phyloP scores from a whole-genome alignment of 1,140 invertebrate genomes.

The Drosophila saltans region DNA sequence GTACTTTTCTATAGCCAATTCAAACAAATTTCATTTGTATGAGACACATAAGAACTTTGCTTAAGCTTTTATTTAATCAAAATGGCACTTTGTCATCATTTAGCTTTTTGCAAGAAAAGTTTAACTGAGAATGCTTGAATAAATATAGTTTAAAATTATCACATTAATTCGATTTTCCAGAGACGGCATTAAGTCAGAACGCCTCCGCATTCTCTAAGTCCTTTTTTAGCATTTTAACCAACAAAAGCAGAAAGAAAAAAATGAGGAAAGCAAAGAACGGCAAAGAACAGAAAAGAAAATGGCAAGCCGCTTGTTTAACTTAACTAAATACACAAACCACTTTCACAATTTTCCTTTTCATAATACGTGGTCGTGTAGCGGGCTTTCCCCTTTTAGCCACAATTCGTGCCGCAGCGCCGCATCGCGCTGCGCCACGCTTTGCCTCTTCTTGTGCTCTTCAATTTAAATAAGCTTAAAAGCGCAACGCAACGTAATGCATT shows the following conservation, averaged over 20 bases:
- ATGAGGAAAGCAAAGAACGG: slow-evolving; percentile 1
- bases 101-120: too few species aligned
- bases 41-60: too few species aligned
- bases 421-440: neutral
- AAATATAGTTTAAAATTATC: neutral
- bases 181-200: slow-evolving; percentile 11
- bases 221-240: neutral
- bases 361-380: neutral
- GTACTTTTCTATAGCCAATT: too few species aligned
- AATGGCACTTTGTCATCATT: too few species aligned
- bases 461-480: slow-evolving; percentile 70
- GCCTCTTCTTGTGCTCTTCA: neutral
- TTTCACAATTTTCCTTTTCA: slow-evolving; percentile 38
- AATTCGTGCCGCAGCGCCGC: neutral
- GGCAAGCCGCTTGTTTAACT: slow-evolving; percentile 26
- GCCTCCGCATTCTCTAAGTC: neutral
- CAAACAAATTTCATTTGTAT: too few species aligned
- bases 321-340: slow-evolving; percentile 42
- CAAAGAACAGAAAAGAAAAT: slow-evolving; percentile 15
- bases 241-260: neutral
- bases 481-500: slow-evolving; percentile 56
- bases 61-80: too few species aligned
- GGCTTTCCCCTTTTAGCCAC: neutral
- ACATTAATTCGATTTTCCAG: slow-evolving; percentile 1
- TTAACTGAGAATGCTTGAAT: too few species aligned